Evolutionary conservation across 2,113 vertebrate species (phyloP), one percentile per base, ranked within the genome.

Genomic region (Fregata magnificens): DNA sequence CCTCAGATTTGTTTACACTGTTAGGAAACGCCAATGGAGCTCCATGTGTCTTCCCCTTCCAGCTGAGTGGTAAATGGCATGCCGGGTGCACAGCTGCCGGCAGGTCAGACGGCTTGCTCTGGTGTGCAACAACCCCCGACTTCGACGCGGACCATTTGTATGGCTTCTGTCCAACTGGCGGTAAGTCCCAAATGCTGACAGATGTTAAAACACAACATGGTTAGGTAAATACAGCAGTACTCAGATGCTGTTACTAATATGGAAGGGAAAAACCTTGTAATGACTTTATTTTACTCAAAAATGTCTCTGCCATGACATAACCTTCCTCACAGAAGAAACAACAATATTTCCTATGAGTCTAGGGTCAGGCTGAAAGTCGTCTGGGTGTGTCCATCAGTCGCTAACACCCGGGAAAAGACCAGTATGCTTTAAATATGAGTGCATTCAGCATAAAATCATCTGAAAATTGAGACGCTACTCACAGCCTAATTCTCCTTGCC

Each of bases 41-140:
- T 5, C 97, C 98, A 0, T 99, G 99, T 62, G 97, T 97, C 42
- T 99, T 99, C 78, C 99, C 99, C 4, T 99, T 99, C 94, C 99
- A 98, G 95, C 97, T 98, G 90, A 8, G 4, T 0, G 93, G 98
- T 3, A 98, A 98, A 63, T 99, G 98, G 99, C 98, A 98, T 0
- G 83, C 97, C 0, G 98, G 98, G 21, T 99, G 99, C 95, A 99
- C 98, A 0, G 66, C 62, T 24, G 98, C 97, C 0, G 99, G 99
- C 4, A 97, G 99, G 38, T 63, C 98, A 0, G 98, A 99, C 0
- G 98, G 98, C 5, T 95, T 95, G 26, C 88, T 98, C 31, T 99
- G 99, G 99, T 99, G 99, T 83, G 98, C 98, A 28, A 99, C 99
- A 8, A 98, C 98, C 0, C 76, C 94, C 2, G 76, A 98, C 93